These are phyloP conservation scores for Dryomyza anilis DNA, from an alignment of 2,888 invertebrate genomes.

Conservation along the genomic window DNA sequence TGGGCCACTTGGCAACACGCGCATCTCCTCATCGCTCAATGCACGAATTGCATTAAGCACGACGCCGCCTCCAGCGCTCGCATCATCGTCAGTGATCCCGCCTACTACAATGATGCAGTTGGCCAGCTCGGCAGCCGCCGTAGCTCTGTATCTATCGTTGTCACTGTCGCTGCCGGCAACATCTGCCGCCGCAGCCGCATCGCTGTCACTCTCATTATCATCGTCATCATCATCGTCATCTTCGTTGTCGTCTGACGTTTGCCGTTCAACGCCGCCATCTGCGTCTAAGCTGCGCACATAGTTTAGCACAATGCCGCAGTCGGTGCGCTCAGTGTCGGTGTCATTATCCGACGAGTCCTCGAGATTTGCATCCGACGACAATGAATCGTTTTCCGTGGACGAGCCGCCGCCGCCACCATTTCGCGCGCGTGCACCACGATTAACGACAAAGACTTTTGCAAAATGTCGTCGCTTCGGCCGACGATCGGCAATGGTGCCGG, in stretches of 20 bases:
- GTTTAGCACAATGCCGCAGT: constrained; percentile 61
- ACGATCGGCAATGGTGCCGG: constrained; percentile 65
- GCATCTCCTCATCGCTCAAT: constrained; percentile 36
- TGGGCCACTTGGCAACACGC: not conserved
- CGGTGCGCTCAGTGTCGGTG: constrained; percentile 63
- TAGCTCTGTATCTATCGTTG: constrained; percentile 31
- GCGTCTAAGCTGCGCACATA: constrained; percentile 42
- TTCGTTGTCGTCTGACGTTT: constrained; percentile 13
- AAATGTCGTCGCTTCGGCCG: constrained; percentile 65
- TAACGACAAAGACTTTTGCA: constrained; percentile 73
- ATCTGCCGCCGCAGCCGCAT: constrained; percentile 25
- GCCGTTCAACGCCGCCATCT: constrained; percentile 9
- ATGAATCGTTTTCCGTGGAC: constrained; percentile 66
- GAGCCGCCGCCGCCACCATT: constrained; percentile 61
- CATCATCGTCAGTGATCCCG: constrained; percentile 49
- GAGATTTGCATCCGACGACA: constrained; percentile 64
- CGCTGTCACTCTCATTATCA: constrained; percentile 49
- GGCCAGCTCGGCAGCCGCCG: constrained; percentile 51
- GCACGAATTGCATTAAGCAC: constrained; percentile 50
- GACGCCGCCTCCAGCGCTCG: constrained; percentile 44
- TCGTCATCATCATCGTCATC: constrained; percentile 32
- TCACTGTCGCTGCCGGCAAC: not conserved
- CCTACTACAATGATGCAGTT: constrained; percentile 55
- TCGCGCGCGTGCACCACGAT: constrained; percentile 59
- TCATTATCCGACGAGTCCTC: constrained; percentile 72